Conservation (phyloP, 1,140 invertebrate genomes). For the Mycetomoellerius zeteki region DNA sequence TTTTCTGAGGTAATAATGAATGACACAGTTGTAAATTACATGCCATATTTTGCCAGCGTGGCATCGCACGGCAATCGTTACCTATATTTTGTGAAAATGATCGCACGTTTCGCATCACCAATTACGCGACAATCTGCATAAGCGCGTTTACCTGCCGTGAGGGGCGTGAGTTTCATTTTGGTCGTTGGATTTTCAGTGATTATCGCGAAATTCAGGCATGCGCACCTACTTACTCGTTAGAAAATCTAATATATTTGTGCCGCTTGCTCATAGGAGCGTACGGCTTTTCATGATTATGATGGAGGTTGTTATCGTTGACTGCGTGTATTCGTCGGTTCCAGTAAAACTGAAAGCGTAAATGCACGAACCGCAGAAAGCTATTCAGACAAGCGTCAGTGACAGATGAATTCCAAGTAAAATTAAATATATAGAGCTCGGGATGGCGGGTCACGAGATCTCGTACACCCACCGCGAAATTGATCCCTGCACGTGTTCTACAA, state of each 20-base stretch:
- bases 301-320: constrained; percentile 55
- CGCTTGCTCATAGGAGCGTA: constrained; percentile 22
- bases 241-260: constrained; percentile 29
- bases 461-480: constrained; percentile 26
- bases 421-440: constrained; percentile 28
- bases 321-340: not conserved
- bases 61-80: not conserved
- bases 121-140: constrained; percentile 34
- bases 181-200: constrained; percentile 48
- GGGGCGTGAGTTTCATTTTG: constrained; percentile 42
- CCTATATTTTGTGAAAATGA: constrained; percentile 19
- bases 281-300: constrained; percentile 32
- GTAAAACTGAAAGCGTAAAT: constrained; percentile 45
- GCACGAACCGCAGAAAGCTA: constrained; percentile 57
- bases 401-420: constrained; percentile 52
- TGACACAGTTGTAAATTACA: constrained; percentile 5
- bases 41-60: constrained; percentile 15
- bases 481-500: not conserved
- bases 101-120: constrained; percentile 20
- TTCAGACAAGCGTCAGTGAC: constrained; percentile 55
- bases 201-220: constrained; percentile 38
- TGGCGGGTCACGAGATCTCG: constrained; percentile 12
- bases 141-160: constrained; percentile 15
- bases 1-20: not conserved
- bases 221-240: constrained; percentile 30